These are phyloP conservation scores for Saccostrea echinata DNA, from an alignment of 1,140 invertebrate species.

Conservation along the genomic window DNA sequence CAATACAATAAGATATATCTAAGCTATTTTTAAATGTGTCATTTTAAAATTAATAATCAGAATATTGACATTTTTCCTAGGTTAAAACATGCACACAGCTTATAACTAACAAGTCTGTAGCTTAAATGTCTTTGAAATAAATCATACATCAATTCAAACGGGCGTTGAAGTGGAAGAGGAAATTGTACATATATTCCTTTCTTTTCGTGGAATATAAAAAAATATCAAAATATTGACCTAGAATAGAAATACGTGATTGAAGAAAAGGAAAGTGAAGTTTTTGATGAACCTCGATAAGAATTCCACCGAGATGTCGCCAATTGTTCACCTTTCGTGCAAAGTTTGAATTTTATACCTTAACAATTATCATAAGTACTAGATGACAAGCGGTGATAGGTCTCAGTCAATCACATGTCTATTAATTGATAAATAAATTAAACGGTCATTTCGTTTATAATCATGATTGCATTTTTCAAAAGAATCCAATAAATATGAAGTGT, in stretches of 20 bases:
- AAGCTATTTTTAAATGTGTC: no score
- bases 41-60: no score
- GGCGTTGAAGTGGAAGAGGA: neutral
- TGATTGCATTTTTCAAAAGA: neutral
- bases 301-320: conserved; percentile 14
- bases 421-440: neutral
- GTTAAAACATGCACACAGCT: no score
- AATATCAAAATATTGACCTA: neutral
- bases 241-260: neutral
- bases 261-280: conserved; percentile 11
- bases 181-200: neutral
- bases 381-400: neutral
- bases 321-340: conserved; percentile 4
- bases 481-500: neutral
- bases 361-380: conserved; percentile 24
- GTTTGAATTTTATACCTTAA: conserved; percentile 15
- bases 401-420: conserved; percentile 12
- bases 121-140: neutral
- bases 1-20: no score
- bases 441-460: neutral
- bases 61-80: no score
- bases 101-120: no score
- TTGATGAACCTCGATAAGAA: conserved; percentile 9
- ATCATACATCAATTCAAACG: neutral
- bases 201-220: neutral